Evolutionary conservation across 2,797 vertebrate species (phyloP), one percentile per base, ranked within the genome.

Genomic region (Allochrocebus solatus): DNA sequence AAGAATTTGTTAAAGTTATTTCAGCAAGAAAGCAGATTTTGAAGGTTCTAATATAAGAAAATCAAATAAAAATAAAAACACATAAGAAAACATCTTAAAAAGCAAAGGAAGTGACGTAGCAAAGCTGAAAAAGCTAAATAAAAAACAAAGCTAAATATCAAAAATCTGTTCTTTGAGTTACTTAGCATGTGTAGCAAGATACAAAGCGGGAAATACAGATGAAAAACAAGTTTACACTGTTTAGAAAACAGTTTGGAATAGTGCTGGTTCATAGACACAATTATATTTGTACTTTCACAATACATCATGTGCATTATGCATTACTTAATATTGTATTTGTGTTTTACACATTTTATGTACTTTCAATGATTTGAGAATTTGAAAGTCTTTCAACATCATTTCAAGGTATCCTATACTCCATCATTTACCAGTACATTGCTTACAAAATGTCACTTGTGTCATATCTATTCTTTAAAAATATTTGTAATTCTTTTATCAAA

Each of bases 221-320:
- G 33, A 19, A 91, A 91, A 98, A 43, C 33, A 50, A 97, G 78
- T 8, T 61, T 80, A 72, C 8, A 81, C 72, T 75, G 28, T 89
- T 92, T 80, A 94, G 24, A 87, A 83, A 90, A 74, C 7, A 67
- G 30, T n/a, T 88, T 64, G 26, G 19, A 50, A 50, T 16, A 50
- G 14, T 50, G 48, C 14, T 50, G 48, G 48, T 50, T 50, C 48
- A 50, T 16, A 50, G 14, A 50, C 48, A 16, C 48, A 50, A 50
- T 72, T 83, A 61, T 57, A 85, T 57, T 89, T 96, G 36, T 64
- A 74, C 6, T 94, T 95, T 82, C 11, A 81, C 36, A 92, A 85
- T 28, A 28, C 12, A 61, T 22, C 85, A 24, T 78, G 26, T n/a
- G 8, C 22, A 74, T n/a, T n/a, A 46, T 41, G 92, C 4, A 13